These are phyloP conservation scores for Zosterops pallidus DNA, from an alignment of 2,113 vertebrate species.

Conservation along the genomic window DNA sequence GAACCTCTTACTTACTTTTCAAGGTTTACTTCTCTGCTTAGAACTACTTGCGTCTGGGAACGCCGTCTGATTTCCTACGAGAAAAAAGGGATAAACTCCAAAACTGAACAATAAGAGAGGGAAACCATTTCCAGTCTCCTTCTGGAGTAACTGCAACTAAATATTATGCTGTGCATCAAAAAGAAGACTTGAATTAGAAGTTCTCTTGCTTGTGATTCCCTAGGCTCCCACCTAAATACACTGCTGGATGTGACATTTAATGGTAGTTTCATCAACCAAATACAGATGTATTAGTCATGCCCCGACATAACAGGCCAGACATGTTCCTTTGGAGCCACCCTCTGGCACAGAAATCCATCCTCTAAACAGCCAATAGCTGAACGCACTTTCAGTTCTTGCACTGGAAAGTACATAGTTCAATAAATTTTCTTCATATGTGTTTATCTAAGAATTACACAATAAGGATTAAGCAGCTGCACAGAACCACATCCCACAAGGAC, in stretches of 20 bases:
- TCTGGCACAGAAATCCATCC: background rate
- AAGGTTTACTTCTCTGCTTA: conserved; percentile 20
- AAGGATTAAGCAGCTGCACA: background rate
- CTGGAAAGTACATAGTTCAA: background rate
- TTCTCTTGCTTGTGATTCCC: background rate
- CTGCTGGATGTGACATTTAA: background rate
- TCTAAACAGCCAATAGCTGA: background rate
- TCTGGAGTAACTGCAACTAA: background rate
- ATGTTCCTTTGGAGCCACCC: background rate
- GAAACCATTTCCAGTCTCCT: background rate
- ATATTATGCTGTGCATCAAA: background rate
- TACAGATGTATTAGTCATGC: background rate
- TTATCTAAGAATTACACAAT: background rate
- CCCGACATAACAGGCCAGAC: background rate
- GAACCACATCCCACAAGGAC: background rate
- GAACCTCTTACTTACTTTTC: background rate
- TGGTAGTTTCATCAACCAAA: background rate
- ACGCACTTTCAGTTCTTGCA: background rate
- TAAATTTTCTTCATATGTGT: background rate
- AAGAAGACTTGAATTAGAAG: background rate
- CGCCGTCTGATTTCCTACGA: conserved; percentile 71
- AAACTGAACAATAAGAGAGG: background rate
- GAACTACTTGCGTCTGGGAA: conserved; percentile 32
- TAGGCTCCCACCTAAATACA: background rate
- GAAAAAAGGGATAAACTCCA: background rate